Evolutionary conservation across 2,797 vertebrate species (phyloP).

Genomic region (Bucorvus abyssinicus): DNA sequence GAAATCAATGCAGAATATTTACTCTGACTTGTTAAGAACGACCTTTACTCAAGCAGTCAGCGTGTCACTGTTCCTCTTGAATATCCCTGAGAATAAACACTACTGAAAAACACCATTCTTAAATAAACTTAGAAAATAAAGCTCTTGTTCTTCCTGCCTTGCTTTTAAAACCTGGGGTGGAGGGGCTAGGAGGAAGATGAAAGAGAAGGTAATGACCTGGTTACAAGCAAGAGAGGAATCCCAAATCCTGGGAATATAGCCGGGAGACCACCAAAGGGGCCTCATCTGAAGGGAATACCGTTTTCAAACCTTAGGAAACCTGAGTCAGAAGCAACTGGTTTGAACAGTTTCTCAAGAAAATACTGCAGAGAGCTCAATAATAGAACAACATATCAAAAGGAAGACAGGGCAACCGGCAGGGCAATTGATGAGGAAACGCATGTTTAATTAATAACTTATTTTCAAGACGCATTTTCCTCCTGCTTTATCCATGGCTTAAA

Average conservation of each 20-base stretch:
- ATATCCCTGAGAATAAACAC: not conserved
- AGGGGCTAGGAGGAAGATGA: not conserved
- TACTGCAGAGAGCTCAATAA: not conserved
- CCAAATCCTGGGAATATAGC: not conserved
- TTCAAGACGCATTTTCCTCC: not conserved
- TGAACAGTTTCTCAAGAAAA: not conserved
- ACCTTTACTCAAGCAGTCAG: conserved; percentile 18
- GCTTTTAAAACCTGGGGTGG: not conserved
- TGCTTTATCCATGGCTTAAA: not conserved
- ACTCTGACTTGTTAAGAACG: not conserved
- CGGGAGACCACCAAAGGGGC: not conserved
- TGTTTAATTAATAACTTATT: not conserved
- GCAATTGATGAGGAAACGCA: not conserved
- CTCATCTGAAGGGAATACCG: not conserved
- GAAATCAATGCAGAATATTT: conserved; percentile 51
- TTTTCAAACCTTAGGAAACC: not conserved
- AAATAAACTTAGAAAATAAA: not conserved
- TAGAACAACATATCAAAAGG: not conserved
- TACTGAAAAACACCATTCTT: not conserved
- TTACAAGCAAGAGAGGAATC: not conserved
- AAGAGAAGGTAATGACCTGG: not conserved
- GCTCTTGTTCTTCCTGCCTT: not conserved
- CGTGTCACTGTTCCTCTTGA: not conserved
- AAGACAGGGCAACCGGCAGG: not conserved
- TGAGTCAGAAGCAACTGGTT: not conserved